A percentile compares a stretch with the other conserved stretches of the same genome.
Evolutionary conservation across 2,888 invertebrate species (phyloP).

Genomic region (Bimastos eiseni): DNA sequence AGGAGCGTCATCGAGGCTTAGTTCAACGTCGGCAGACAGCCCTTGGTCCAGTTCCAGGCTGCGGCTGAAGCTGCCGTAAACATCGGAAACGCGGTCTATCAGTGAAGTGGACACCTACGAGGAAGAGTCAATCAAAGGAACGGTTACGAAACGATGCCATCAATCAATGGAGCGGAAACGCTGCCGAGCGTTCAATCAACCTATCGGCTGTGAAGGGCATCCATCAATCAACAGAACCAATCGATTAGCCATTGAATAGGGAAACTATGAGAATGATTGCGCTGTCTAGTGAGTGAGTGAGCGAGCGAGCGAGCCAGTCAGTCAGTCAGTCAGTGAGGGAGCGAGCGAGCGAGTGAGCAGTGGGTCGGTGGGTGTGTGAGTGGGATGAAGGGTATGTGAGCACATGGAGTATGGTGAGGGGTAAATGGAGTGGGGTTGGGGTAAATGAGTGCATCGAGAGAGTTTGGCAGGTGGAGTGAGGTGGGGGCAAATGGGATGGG

Average conservation of each 20-base stretch:
- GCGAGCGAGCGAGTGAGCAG: too few relatives aligned
- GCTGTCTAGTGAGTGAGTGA: neutral
- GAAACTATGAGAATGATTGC: neutral
- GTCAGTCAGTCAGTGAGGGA: too few relatives aligned
- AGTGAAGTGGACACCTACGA: neutral
- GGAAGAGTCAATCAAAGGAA: neutral
- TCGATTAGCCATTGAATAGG: neutral
- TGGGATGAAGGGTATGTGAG: too few relatives aligned
- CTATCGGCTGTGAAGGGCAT: neutral
- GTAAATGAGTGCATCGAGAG: neutral
- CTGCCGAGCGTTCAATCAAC: neutral
- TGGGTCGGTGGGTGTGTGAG: too few relatives aligned
- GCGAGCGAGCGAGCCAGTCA: too few relatives aligned
- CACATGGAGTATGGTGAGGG: neutral
- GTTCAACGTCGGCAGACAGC: neutral
- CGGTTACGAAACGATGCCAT: neutral
- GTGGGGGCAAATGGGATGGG: neutral
- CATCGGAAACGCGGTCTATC: constrained; percentile 20
- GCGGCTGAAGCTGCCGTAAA: constrained; percentile 16
- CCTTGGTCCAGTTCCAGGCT: neutral
- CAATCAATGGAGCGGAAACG: neutral
- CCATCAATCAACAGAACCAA: neutral
- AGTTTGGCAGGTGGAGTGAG: neutral
- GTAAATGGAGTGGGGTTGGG: neutral
- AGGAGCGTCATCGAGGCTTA: neutral